Evolutionary conservation across 2,888 invertebrate genomes (phyloP).

Genomic region (Desoria tigrina): DNA sequence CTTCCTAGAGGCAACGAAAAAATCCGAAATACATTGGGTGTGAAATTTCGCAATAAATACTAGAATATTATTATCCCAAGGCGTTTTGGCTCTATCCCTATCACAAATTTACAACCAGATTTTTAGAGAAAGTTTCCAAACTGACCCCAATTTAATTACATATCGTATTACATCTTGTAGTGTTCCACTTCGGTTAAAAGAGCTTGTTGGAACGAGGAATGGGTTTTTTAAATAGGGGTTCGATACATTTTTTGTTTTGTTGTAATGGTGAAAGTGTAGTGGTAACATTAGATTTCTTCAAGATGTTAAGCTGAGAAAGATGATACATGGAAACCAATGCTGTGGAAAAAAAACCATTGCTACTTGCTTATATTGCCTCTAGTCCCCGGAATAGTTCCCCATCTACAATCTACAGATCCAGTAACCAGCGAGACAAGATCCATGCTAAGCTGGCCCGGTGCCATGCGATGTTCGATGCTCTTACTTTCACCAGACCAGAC

Average conservation of each 20-base stretch:
- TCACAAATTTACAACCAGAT: too few species aligned
- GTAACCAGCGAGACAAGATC: too few species aligned
- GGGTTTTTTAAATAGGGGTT: not conserved
- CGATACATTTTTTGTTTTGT: not conserved
- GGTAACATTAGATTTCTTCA: constrained; percentile 14
- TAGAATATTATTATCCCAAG: too few species aligned
- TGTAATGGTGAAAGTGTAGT: not conserved
- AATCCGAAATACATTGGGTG: too few species aligned
- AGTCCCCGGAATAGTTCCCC: not conserved
- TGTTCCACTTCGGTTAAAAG: not conserved
- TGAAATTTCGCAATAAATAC: too few species aligned
- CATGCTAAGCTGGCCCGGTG: too few species aligned
- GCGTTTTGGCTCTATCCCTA: too few species aligned
- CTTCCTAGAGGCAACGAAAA: too few species aligned
- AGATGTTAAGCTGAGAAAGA: constrained; percentile 12
- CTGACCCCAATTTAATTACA: not conserved
- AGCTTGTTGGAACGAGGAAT: not conserved
- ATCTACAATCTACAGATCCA: too few species aligned
- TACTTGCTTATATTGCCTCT: not conserved
- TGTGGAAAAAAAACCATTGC: not conserved
- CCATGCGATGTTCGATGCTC: not conserved
- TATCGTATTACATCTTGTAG: not conserved
- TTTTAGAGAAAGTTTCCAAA: too few species aligned
- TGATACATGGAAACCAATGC: constrained; percentile 11
- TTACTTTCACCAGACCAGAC: constrained; percentile 11